phyloP scores from a whole-genome alignment of 1,140 invertebrate species.

The Drosophila pectinifera region DNA sequence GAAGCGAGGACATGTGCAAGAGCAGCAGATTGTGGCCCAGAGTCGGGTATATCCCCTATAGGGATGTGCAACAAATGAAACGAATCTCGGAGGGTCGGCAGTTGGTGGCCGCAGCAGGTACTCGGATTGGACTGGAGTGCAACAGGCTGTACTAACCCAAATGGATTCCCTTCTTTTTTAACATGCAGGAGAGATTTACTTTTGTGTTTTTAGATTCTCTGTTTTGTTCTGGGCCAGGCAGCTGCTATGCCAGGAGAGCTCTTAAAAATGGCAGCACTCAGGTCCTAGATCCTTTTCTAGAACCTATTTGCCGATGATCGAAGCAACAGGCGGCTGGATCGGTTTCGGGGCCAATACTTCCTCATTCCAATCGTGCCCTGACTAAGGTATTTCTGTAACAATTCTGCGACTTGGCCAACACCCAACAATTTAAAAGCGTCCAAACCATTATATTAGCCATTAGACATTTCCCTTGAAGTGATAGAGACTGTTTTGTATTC shows the following conservation, averaged over 20 bases:
- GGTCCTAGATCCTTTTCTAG: slow-evolving; percentile 10
- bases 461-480: slow-evolving; percentile 58
- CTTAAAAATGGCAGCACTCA: slow-evolving; percentile 74
- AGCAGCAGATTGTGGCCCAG: slow-evolving; percentile 70
- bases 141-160: slow-evolving; percentile 69
- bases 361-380: slow-evolving; percentile 15
- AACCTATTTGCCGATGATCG: slow-evolving; percentile 8
- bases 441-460: slow-evolving; percentile 37
- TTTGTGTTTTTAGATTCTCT: slow-evolving; percentile 54
- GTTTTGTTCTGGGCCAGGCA: slow-evolving; percentile 42
- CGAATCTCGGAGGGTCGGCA: slow-evolving; percentile 67
- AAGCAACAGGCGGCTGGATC: slow-evolving; percentile 3
- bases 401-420: slow-evolving; percentile 23
- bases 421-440: slow-evolving; percentile 68
- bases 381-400: slow-evolving; percentile 4
- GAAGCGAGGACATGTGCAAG: slow-evolving; percentile 70
- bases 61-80: slow-evolving; percentile 68
- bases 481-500: slow-evolving; percentile 33
- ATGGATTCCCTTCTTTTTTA: slow-evolving; percentile 68
- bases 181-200: slow-evolving; percentile 74
- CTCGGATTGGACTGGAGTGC: slow-evolving; percentile 39
- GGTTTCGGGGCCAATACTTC: slow-evolving; percentile 9
- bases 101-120: slow-evolving; percentile 75
- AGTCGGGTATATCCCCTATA: neutral
- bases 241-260: slow-evolving; percentile 38